These are phyloP conservation scores for Eilema depressum DNA, from an alignment of 2,888 invertebrate species.

Conservation along the genomic window DNA sequence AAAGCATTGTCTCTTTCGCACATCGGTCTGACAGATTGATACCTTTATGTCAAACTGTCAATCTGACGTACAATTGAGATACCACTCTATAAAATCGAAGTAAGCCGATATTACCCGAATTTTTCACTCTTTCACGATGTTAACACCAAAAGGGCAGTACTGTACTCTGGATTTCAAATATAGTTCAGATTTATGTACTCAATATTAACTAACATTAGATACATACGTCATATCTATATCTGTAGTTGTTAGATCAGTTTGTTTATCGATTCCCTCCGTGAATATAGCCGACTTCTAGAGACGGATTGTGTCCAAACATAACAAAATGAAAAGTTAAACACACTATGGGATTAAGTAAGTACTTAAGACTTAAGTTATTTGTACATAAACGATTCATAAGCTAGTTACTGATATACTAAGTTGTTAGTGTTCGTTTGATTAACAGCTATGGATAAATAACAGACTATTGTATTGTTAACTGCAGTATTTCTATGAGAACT, in stretches of 20 bases:
- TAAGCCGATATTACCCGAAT: too few species aligned
- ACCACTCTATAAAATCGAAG: too few species aligned
- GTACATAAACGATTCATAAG: constrained; percentile 56
- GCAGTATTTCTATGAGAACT: constrained; percentile 15
- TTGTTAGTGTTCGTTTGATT: constrained; percentile 17
- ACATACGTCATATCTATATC: not conserved
- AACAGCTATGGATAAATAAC: constrained; percentile 10
- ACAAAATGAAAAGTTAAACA: constrained; percentile 46
- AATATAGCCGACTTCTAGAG: constrained; percentile 32
- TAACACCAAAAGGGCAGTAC: too few species aligned
- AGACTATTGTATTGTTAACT: not conserved
- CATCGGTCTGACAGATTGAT: not conserved
- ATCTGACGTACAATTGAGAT: too few species aligned
- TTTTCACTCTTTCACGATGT: too few species aligned
- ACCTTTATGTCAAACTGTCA: too few species aligned
- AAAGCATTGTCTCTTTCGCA: not conserved
- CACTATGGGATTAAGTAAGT: constrained; percentile 50
- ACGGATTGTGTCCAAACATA: constrained; percentile 38
- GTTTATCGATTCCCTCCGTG: not conserved
- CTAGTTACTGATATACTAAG: constrained; percentile 47
- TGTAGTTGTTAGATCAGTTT: not conserved
- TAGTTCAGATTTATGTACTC: not conserved
- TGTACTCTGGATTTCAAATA: not conserved
- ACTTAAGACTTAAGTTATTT: constrained; percentile 55
- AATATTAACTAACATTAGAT: not conserved